Percentiles rank a stretch among this genome's conserved stretches.
Conservation (phyloP, 2,797 vertebrate genomes). For the Lophura swinhoii region DNA sequence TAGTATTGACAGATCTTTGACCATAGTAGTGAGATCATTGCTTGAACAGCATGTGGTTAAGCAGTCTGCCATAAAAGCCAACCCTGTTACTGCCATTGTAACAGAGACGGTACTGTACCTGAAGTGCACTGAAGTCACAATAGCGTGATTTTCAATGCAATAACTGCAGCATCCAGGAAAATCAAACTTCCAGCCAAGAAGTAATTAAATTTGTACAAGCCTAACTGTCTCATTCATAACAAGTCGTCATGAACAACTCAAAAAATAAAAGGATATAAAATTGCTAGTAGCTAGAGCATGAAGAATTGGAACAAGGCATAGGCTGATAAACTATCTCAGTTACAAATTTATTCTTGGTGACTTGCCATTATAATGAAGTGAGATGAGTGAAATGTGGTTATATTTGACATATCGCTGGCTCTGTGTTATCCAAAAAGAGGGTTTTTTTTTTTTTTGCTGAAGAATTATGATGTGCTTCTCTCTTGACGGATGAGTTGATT, state of each 20-base stretch:
- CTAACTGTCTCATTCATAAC: neutral
- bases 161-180: conserved; percentile 6
- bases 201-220: neutral
- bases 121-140: neutral
- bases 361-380: neutral
- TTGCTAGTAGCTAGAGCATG: neutral
- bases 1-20: neutral
- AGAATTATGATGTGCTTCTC: neutral
- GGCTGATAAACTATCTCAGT: conserved; percentile 13
- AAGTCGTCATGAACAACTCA: neutral
- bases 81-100: neutral
- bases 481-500: conserved; percentile 20
- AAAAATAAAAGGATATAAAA: neutral
- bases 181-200: neutral
- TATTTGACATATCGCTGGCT: conserved; percentile 16
- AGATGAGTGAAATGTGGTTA: conserved; percentile 22
- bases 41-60: neutral
- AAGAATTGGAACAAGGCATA: neutral
- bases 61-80: neutral
- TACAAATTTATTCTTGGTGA: conserved; percentile 12
- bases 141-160: neutral
- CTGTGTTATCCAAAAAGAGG: neutral
- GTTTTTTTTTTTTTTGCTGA: neutral
- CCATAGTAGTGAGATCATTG: neutral
- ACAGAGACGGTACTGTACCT: neutral